These are phyloP conservation scores for Phoebastria nigripes DNA, from an alignment of 2,797 vertebrate genomes.

Conservation along the genomic window DNA sequence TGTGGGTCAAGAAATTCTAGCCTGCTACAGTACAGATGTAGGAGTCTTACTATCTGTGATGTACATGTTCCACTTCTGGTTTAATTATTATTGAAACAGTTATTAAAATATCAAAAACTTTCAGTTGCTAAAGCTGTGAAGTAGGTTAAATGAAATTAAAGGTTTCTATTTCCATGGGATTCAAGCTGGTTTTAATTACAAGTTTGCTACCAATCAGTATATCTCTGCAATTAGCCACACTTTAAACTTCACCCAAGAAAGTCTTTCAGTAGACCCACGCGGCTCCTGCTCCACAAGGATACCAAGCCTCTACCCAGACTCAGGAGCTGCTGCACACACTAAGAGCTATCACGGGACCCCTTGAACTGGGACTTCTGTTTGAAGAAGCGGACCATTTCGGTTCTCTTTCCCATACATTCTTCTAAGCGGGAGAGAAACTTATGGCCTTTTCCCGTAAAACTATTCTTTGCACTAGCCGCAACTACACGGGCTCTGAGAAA, in stretches of 20 bases:
- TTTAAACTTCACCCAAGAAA: neutral
- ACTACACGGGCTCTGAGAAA: neutral
- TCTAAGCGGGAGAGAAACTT: neutral
- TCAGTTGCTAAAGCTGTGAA: neutral
- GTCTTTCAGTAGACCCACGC: fast-evolving
- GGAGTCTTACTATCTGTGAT: too few species aligned
- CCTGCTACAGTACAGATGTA: neutral
- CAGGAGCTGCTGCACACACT: neutral
- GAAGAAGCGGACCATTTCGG: neutral
- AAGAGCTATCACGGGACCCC: neutral
- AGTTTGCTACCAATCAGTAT: neutral
- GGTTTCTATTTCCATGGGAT: neutral
- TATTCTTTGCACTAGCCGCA: neutral
- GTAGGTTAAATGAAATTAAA: constrained; percentile 41
- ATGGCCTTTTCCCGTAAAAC: neutral
- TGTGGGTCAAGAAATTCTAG: neutral
- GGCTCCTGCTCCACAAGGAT: neutral
- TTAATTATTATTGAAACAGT: neutral
- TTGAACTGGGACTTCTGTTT: fast-evolving
- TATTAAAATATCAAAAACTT: neutral
- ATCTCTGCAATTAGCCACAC: neutral
- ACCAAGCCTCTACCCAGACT: fast-evolving
- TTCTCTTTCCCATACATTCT: fast-evolving
- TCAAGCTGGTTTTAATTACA: neutral
- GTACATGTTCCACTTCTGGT: neutral